These are phyloP conservation scores for Himantopus leucocephalus DNA, from an alignment of 2,113 vertebrate species.

Conservation along the genomic window DNA sequence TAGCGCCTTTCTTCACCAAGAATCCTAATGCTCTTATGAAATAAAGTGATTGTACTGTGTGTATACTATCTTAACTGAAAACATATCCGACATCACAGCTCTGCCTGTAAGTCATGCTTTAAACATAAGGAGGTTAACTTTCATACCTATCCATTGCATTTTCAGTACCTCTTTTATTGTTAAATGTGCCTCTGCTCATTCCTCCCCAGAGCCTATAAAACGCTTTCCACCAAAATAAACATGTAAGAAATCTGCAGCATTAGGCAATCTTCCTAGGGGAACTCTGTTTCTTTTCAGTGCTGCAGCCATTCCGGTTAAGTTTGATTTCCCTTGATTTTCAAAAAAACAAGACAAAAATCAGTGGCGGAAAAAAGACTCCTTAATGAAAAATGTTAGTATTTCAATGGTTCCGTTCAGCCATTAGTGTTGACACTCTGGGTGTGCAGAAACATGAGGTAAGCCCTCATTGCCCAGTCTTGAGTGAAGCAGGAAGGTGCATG, in stretches of 20 bases:
- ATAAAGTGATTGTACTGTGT: not conserved
- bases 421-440: not conserved
- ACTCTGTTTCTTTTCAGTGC: not conserved
- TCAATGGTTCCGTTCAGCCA: not conserved
- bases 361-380: not conserved
- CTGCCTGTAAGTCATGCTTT: not conserved
- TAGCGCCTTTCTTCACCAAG: conserved; percentile 33
- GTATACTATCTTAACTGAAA: not conserved
- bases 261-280: not conserved
- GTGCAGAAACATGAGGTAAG: not conserved
- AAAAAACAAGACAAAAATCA: not conserved
- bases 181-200: not conserved
- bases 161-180: not conserved
- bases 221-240: not conserved
- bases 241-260: not conserved
- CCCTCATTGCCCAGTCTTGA: not conserved
- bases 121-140: not conserved
- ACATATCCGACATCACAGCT: not conserved
- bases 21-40: not conserved
- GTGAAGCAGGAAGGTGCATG: not conserved
- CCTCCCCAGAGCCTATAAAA: not conserved
- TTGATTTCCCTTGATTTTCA: not conserved
- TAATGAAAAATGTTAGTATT: not conserved
- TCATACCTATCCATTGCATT: not conserved
- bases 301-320: not conserved